Evolutionary conservation across 2,113 vertebrate species (phyloP).

Genomic region (Tyto alba): DNA sequence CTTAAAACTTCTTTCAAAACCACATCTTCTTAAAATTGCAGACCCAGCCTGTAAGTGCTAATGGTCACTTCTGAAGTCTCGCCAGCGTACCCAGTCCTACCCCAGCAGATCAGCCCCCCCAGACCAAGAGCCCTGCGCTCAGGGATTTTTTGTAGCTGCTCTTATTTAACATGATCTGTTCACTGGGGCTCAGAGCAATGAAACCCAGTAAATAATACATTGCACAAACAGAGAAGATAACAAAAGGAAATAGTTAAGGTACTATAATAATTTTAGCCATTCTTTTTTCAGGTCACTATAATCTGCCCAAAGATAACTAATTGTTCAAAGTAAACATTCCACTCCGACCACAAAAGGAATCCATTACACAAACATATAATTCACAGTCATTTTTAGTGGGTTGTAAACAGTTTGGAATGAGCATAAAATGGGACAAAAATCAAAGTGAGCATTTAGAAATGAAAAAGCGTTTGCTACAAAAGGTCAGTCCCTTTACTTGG

Average conservation of each 20-base stretch:
- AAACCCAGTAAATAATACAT: constrained; percentile 46
- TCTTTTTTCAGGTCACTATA: constrained; percentile 81
- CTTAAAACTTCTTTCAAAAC: neutral
- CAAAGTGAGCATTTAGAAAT: constrained; percentile 90
- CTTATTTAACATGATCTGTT: constrained; percentile 18
- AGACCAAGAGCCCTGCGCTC: neutral
- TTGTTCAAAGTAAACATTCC: constrained; percentile 88
- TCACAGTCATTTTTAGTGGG: constrained; percentile 90
- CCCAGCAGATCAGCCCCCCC: neutral
- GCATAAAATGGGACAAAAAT: constrained; percentile 89
- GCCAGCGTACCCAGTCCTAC: neutral
- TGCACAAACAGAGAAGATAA: constrained; percentile 59
- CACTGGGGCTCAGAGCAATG: neutral
- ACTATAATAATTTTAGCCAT: constrained; percentile 78
- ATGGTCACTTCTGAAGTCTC: neutral
- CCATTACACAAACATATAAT: constrained; percentile 92
- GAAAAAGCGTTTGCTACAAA: constrained; percentile 90
- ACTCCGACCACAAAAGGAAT: constrained; percentile 86
- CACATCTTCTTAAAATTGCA: neutral
- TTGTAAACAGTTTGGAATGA: constrained; percentile 91
- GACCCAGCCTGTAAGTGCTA: neutral
- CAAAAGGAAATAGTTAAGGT: constrained; percentile 79
- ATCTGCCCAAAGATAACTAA: constrained; percentile 88
- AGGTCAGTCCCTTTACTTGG: constrained; percentile 90
- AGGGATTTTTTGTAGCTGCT: neutral